phyloP scores from a whole-genome alignment of 1,140 invertebrate species.

The Drosophila jambulina region DNA sequence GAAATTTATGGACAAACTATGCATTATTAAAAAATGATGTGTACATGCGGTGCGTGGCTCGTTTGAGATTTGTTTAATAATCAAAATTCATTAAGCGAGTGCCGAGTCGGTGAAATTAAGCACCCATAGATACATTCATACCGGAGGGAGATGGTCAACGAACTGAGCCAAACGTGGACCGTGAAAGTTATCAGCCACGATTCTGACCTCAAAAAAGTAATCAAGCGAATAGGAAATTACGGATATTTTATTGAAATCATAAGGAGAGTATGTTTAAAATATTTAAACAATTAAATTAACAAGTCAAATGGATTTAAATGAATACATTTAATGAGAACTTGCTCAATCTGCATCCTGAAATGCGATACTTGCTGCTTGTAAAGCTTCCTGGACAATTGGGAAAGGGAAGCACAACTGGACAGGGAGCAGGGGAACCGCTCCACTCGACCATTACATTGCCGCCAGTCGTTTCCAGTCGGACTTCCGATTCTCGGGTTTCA shows the following conservation, averaged over 20 bases:
- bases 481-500: constrained; percentile 74
- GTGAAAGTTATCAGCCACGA: constrained; percentile 72
- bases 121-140: constrained; percentile 65
- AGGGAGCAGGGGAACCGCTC: constrained; percentile 26
- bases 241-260: neutral
- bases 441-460: constrained; percentile 72
- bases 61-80: constrained; percentile 77
- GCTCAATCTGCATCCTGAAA: constrained; percentile 40
- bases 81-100: constrained; percentile 76
- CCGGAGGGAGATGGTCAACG: constrained; percentile 67
- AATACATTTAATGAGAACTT: neutral
- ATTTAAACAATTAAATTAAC: neutral
- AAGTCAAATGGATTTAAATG: neutral
- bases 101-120: constrained; percentile 68
- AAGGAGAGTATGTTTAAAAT: neutral
- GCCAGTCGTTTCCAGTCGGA: constrained; percentile 61
- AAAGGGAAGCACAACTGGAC: constrained; percentile 34
- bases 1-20: constrained; percentile 84
- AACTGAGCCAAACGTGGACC: constrained; percentile 65
- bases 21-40: constrained; percentile 84
- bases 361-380: constrained; percentile 67
- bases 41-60: constrained; percentile 69
- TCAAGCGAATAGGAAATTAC: neutral
- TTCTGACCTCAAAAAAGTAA: constrained; percentile 65
- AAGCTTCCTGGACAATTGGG: constrained; percentile 57